Conservation (phyloP, 2,113 vertebrate genomes). For the Menidia beryllina region DNA sequence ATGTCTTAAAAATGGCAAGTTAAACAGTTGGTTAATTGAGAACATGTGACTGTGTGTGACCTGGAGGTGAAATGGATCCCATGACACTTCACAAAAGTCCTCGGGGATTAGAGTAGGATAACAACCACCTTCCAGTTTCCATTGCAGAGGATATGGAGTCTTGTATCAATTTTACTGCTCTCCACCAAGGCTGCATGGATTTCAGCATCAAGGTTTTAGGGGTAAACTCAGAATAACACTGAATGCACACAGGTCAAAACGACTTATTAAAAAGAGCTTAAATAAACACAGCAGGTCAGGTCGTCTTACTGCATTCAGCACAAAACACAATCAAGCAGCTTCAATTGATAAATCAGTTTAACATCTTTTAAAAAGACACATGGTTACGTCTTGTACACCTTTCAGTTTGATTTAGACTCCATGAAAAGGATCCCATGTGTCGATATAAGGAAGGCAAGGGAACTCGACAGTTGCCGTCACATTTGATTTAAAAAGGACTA, state of each 20-base stretch:
- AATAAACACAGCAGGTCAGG: conserved; percentile 21
- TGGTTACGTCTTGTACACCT: conserved; percentile 27
- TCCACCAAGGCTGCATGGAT: conserved; percentile 21
- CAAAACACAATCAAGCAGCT: conserved; percentile 13
- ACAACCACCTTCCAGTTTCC: conserved; percentile 44
- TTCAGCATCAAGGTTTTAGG: conserved; percentile 18
- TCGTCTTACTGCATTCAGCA: neutral
- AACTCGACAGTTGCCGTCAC: neutral
- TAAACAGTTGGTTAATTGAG: conserved; percentile 30
- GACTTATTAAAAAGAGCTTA: neutral
- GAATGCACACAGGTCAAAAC: conserved; percentile 11
- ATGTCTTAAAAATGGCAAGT: neutral
- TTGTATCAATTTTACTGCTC: conserved; percentile 24
- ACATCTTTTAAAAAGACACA: neutral
- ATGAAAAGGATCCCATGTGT: conserved; percentile 5
- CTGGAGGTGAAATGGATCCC: conserved; percentile 22
- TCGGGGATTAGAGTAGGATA: conserved; percentile 44
- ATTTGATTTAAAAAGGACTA: neutral
- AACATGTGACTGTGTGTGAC: conserved; percentile 38
- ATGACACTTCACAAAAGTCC: conserved; percentile 53
- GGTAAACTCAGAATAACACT: neutral
- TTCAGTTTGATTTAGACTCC: conserved; percentile 17
- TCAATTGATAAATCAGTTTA: conserved; percentile 5
- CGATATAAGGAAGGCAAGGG: neutral
- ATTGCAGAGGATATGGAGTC: conserved; percentile 9